Conservation (phyloP, 2,113 vertebrate genomes). For the Lonchura striata region DNA sequence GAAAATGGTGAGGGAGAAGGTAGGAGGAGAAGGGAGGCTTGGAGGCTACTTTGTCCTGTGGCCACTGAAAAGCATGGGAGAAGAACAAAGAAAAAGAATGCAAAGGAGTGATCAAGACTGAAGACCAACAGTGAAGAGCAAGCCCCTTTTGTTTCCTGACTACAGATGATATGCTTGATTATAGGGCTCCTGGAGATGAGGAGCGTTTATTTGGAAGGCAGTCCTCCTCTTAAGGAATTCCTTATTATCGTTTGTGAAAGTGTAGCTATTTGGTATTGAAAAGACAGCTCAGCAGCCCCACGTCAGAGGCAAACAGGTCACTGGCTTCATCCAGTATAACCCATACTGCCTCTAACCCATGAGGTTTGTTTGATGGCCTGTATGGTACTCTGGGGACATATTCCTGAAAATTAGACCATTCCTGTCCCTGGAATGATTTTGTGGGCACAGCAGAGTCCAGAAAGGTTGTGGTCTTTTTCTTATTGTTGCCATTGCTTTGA, state of each 20-base stretch:
- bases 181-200: accelerated
- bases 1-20: not conserved
- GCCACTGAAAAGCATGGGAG: not conserved
- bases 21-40: not conserved
- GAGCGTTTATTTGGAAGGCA: not conserved
- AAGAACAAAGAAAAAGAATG: not conserved
- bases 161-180: not conserved
- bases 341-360: not conserved
- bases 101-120: not conserved
- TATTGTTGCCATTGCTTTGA: not conserved
- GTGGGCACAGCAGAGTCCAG: not conserved
- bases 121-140: not conserved
- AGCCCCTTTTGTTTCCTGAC: not conserved
- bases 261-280: not conserved
- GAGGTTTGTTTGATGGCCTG: not conserved
- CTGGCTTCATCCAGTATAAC: accelerated
- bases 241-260: not conserved
- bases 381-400: not conserved
- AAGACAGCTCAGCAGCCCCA: not conserved
- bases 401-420: not conserved
- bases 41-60: not conserved
- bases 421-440: not conserved
- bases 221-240: not conserved
- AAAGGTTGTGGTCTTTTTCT: not conserved
- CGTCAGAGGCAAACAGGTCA: not conserved